Evolutionary conservation across 2,888 invertebrate species (phyloP).

Genomic region (Heliconius cydno): DNA sequence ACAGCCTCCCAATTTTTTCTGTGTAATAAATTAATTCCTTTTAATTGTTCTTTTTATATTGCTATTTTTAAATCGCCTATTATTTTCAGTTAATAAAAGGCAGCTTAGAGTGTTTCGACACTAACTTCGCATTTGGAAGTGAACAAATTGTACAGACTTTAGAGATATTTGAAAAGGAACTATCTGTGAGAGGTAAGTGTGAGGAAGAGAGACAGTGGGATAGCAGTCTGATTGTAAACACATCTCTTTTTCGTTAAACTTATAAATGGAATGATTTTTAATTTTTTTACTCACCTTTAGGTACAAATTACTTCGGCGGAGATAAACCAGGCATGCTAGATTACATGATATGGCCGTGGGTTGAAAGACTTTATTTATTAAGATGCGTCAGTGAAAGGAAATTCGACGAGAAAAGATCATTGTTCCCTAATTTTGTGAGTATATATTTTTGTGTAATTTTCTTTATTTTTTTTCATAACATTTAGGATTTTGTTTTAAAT

Average conservation of each 20-base stretch:
- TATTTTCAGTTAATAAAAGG: slow-evolving; percentile 75
- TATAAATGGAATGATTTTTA: background rate
- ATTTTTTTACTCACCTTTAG: slow-evolving; percentile 50
- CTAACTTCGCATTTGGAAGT: slow-evolving; percentile 77
- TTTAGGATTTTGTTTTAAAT: background rate
- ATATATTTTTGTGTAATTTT: slow-evolving; percentile 8
- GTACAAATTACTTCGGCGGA: slow-evolving; percentile 73
- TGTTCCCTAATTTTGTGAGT: slow-evolving; percentile 77
- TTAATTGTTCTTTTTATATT: too few species aligned
- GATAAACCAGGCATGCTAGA: slow-evolving; percentile 88
- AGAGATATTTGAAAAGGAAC: slow-evolving; percentile 82
- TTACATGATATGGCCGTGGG: slow-evolving; percentile 96
- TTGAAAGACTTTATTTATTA: slow-evolving; percentile 84
- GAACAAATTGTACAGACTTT: slow-evolving; percentile 79
- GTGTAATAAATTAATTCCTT: background rate
- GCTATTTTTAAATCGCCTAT: background rate
- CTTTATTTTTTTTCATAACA: background rate
- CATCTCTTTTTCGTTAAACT: too few species aligned
- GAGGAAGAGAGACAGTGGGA: background rate
- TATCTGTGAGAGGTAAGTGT: slow-evolving; percentile 71
- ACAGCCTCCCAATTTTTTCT: too few species aligned
- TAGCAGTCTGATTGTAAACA: background rate
- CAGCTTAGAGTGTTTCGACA: slow-evolving; percentile 77
- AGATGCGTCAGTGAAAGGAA: slow-evolving; percentile 68
- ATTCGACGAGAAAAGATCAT: slow-evolving; percentile 66